Percentiles rank a stretch among this genome's conserved stretches.
Evolutionary conservation across 2,888 invertebrate species (phyloP).

Genomic region (Mythimna pallens): DNA sequence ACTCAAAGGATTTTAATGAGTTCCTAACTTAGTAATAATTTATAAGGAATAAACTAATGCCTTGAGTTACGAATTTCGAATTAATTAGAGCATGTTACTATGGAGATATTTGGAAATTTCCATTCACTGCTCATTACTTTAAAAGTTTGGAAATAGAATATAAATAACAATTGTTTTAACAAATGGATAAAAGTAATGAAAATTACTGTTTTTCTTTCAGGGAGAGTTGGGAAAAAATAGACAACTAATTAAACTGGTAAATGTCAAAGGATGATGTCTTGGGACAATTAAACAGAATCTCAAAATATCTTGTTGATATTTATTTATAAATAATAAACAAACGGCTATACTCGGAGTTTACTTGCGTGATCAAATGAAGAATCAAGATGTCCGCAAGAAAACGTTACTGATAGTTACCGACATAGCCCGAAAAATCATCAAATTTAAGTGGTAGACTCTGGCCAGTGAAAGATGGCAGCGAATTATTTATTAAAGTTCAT

Average conservation of each 20-base stretch:
- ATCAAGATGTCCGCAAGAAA: too few species aligned
- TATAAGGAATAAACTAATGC: not conserved
- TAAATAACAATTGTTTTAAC: not conserved
- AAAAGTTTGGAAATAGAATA: not conserved
- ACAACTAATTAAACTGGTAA: not conserved
- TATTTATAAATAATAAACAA: too few species aligned
- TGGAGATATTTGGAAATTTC: not conserved
- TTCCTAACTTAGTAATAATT: constrained; percentile 19
- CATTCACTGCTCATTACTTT: not conserved
- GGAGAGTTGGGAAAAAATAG: not conserved
- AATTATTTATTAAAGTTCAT: too few species aligned
- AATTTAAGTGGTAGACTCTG: too few species aligned
- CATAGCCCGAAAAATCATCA: too few species aligned
- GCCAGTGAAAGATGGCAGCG: too few species aligned
- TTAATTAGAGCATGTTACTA: not conserved
- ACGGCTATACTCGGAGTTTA: too few species aligned
- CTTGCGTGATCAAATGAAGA: too few species aligned
- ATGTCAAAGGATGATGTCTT: not conserved
- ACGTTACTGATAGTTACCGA: too few species aligned
- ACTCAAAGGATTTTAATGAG: constrained; percentile 32
- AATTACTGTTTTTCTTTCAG: not conserved
- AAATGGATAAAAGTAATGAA: not conserved
- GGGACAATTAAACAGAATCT: not conserved
- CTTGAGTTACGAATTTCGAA: not conserved
- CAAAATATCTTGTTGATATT: not conserved